A percentile compares a stretch with the other conserved stretches of the same genome.
Evolutionary conservation across 2,888 invertebrate species (phyloP).

Genomic region (Tetrapedia diversipes): DNA sequence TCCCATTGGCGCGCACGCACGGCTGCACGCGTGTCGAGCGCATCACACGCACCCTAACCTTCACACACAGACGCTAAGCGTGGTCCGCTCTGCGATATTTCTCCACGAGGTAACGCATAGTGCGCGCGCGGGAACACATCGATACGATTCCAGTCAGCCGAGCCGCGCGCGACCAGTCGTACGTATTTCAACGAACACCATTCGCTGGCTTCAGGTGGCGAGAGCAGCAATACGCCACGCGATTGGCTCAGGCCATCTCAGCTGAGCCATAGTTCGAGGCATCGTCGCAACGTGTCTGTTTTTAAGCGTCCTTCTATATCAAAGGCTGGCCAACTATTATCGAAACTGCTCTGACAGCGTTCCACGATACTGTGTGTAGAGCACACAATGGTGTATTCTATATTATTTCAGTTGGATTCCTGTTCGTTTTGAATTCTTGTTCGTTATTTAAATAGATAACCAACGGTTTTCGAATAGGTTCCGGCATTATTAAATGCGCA

Average conservation of each 20-base stretch:
- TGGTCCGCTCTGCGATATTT: conserved; percentile 1
- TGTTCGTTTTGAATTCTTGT: not conserved
- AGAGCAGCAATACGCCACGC: conserved; percentile 73
- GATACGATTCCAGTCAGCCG: conserved; percentile 75
- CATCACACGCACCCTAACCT: not conserved
- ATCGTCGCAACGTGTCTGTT: conserved; percentile 42
- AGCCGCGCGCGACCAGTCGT: conserved; percentile 59
- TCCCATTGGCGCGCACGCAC: no score
- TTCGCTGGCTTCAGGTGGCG: conserved; percentile 79
- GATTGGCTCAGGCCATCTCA: conserved; percentile 78
- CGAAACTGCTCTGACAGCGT: conserved; percentile 9
- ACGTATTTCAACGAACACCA: conserved; percentile 58
- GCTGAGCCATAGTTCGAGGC: conserved; percentile 71
- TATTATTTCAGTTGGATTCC: conserved; percentile 1
- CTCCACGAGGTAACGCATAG: conserved; percentile 23
- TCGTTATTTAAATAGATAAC: no score
- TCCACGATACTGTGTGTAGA: not conserved
- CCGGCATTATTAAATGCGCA: no score
- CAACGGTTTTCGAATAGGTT: no score
- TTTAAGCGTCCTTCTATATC: conserved; percentile 38
- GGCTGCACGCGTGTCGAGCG: not conserved
- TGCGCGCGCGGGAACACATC: conserved; percentile 47
- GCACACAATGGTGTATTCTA: not conserved
- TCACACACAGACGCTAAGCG: conserved; percentile 7
- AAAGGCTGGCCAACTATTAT: conserved; percentile 25